A percentile compares a stretch with the other conserved stretches of the same genome.
Conservation (phyloP, 2,888 invertebrate genomes). For the Sceliomorpha sp. region DNA sequence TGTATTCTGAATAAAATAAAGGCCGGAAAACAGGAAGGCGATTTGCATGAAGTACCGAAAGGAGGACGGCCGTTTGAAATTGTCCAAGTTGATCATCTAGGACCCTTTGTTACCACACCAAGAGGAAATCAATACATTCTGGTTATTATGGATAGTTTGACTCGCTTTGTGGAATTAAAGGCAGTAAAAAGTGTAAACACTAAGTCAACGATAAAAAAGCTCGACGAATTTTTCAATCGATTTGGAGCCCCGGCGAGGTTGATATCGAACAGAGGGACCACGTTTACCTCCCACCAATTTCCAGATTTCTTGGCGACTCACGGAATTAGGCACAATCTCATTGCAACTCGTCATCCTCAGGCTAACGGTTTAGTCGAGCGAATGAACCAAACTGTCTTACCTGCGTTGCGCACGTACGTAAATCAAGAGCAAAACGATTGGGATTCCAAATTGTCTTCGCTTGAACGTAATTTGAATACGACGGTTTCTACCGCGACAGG, state of each 20-base stretch:
- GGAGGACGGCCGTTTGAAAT: slow-evolving; percentile 58
- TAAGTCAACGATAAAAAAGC: slow-evolving; percentile 18
- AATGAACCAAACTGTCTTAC: slow-evolving; percentile 31
- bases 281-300: slow-evolving; percentile 44
- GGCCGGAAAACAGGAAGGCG: slow-evolving; percentile 51
- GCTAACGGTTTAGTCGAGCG: slow-evolving; percentile 46
- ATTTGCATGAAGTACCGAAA: slow-evolving; percentile 58
- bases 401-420: slow-evolving; percentile 17
- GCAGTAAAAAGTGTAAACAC: slow-evolving; percentile 44
- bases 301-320: slow-evolving; percentile 29
- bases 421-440: too few species aligned
- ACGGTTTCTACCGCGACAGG: slow-evolving; percentile 12
- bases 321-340: slow-evolving; percentile 45
- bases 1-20: slow-evolving; percentile 53
- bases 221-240: slow-evolving; percentile 33
- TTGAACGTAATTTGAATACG: slow-evolving; percentile 16
- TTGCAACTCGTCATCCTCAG: slow-evolving; percentile 49
- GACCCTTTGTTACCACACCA: slow-evolving; percentile 50
- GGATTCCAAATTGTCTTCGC: too few species aligned
- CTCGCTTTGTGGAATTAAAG: slow-evolving; percentile 48
- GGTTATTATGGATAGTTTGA: slow-evolving; percentile 57
- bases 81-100: slow-evolving; percentile 58
- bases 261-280: slow-evolving; percentile 50
- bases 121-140: slow-evolving; percentile 54
- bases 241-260: slow-evolving; percentile 48